Percentiles rank a stretch among this genome's conserved stretches.
Conservation (phyloP, 2,888 invertebrate genomes). For the Caenorhabditis virilis region DNA sequence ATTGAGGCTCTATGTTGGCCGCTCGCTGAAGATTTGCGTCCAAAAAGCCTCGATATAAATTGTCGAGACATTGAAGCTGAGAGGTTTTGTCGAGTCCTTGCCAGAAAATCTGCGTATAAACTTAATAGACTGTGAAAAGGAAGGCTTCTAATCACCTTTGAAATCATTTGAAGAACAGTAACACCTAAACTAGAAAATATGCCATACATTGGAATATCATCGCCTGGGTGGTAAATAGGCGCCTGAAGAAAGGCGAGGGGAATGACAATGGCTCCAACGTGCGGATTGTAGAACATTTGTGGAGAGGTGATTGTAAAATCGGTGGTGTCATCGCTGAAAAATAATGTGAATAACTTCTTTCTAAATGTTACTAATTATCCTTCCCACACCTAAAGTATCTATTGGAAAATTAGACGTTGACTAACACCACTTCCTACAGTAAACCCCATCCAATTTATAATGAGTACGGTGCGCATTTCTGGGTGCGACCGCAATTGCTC, state of each 20-base stretch:
- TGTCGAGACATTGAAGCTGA: conserved; percentile 40
- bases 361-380: too few relatives aligned
- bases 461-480: too few relatives aligned
- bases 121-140: not conserved
- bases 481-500: too few relatives aligned
- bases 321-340: conserved; percentile 41
- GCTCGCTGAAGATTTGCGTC: conserved; percentile 21
- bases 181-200: conserved; percentile 46
- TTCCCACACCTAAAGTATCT: too few relatives aligned
- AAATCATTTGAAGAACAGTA: conserved; percentile 41
- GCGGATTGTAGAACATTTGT: conserved; percentile 37
- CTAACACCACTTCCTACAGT: too few relatives aligned
- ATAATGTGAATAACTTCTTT: too few relatives aligned
- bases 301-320: conserved; percentile 33
- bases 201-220: conserved; percentile 40
- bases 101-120: conserved; percentile 36
- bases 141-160: too few relatives aligned
- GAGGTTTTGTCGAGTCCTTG: conserved; percentile 31
- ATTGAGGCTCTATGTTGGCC: conserved; percentile 26
- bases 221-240: conserved; percentile 39
- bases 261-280: conserved; percentile 25
- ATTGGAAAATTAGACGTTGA: too few relatives aligned
- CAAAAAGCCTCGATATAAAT: conserved; percentile 39
- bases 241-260: conserved; percentile 47
- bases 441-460: too few relatives aligned